These are phyloP conservation scores for Pristionchus exspectatus DNA, from an alignment of 2,888 invertebrate species.

Conservation along the genomic window DNA sequence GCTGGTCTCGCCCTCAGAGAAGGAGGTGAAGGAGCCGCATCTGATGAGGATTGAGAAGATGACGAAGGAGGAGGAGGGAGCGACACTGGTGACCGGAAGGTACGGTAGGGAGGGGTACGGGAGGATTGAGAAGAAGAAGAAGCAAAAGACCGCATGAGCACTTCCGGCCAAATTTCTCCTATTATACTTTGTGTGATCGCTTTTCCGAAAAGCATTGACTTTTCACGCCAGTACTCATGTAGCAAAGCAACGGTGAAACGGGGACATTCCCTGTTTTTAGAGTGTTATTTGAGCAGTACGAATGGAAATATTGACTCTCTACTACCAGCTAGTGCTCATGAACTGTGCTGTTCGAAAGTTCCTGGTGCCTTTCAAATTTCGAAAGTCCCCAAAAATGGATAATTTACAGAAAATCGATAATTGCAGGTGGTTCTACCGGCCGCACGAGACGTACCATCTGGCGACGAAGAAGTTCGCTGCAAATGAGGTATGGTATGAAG, in stretches of 20 bases:
- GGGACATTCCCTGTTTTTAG: not conserved
- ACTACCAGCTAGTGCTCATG: not conserved
- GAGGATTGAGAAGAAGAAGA: not conserved
- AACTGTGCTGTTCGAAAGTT: not conserved
- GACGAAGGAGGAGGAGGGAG: slow-evolving; percentile 86
- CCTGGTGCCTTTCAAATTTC: not conserved
- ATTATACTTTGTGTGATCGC: too few relatives aligned
- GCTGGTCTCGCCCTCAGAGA: slow-evolving; percentile 84
- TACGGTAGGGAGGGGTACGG: slow-evolving; percentile 81
- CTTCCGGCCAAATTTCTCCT: too few relatives aligned
- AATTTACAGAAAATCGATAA: not conserved
- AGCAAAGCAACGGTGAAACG: too few relatives aligned
- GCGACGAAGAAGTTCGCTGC: slow-evolving; percentile 95
- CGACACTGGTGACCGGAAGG: slow-evolving; percentile 85
- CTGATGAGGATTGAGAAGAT: slow-evolving; percentile 92
- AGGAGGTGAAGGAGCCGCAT: slow-evolving; percentile 83
- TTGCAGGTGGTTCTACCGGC: slow-evolving; percentile 87
- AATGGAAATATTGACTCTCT: not conserved
- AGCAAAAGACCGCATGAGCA: too few relatives aligned
- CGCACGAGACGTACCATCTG: slow-evolving; percentile 95
- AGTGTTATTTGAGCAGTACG: not conserved
- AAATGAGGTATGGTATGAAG: slow-evolving; percentile 81
- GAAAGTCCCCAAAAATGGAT: too few relatives aligned
- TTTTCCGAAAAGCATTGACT: too few relatives aligned
- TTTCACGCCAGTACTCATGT: too few relatives aligned